Base-by-base conservation (phyloP, 2,888 invertebrate species). In the Leucoma salicis region DNA sequence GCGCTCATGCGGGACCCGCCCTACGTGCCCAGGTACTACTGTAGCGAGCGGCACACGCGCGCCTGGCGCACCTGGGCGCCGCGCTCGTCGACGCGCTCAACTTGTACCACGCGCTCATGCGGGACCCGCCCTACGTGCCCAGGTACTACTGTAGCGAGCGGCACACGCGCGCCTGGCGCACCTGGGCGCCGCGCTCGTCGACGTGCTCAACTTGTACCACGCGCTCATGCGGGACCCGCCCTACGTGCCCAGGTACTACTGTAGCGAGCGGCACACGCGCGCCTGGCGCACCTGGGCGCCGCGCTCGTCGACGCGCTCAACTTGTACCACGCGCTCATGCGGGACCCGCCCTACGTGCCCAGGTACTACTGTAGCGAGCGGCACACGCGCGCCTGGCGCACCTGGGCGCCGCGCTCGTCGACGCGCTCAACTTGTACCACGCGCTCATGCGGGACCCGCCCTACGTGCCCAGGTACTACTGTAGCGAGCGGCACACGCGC, bases 311-410 rank as follows among this genome's bases (percentile, higher is more conserved):
- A 70, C 70, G n/a, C n/a, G n/a, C n/a, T n/a, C n/a, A n/a, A n/a
- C n/a, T n/a, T n/a, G n/a, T n/a, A n/a, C n/a, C n/a, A n/a, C n/a
- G n/a, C n/a, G n/a, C n/a, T n/a, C n/a, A n/a, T n/a, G n/a, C n/a
- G n/a, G n/a, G n/a, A n/a, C n/a, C n/a, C n/a, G n/a, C n/a, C n/a
- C n/a, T n/a, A n/a, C n/a, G n/a, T n/a, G n/a, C n/a, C n/a, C n/a
- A n/a, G n/a, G n/a, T n/a, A n/a, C n/a, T n/a, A n/a, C n/a, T n/a
- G n/a, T n/a, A n/a, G n/a, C n/a, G 39, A 95, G 91, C 56, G 93
- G 91, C 21, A n/a, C n/a, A n/a, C 1, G 96, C 95, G 80, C 97
- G 97, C 0, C 98, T 98, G 24, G 96, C 96, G 77, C 96, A 97
- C 1, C 97, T 97, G 0, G 94, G 96, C 5, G 98, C 98, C 76